Evolutionary conservation across 2,113 vertebrate genomes (phyloP).

Genomic region (Gila orcuttii): DNA sequence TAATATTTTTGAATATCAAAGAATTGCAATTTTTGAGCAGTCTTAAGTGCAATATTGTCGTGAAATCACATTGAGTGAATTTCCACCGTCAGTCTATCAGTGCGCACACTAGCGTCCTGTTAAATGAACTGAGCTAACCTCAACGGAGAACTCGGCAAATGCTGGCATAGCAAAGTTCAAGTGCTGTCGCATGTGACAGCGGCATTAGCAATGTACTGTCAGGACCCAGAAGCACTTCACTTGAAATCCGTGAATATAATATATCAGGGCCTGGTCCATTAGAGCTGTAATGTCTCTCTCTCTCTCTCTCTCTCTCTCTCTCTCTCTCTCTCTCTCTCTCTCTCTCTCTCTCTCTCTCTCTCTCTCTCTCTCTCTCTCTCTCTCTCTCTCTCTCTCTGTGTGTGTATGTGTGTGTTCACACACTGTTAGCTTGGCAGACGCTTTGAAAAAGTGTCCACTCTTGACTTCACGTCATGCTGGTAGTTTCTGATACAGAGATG

Average conservation of each 20-base stretch:
- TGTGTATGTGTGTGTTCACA: constrained; percentile 2
- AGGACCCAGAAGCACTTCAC: constrained; percentile 23
- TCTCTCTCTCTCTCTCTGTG: no score
- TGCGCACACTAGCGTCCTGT: neutral
- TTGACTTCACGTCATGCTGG: constrained; percentile 10
- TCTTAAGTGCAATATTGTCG: neutral
- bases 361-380: no score
- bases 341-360: no score
- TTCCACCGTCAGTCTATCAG: neutral
- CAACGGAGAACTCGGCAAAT: neutral
- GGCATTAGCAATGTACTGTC: constrained; percentile 29
- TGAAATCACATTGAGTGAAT: neutral
- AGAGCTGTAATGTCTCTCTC: neutral
- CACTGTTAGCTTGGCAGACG: constrained; percentile 5
- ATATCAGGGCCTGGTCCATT: constrained; percentile 28
- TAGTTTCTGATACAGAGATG: constrained; percentile 15
- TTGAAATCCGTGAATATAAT: constrained; percentile 20
- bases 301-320: neutral
- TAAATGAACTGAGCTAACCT: constrained; percentile 3
- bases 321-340: no score
- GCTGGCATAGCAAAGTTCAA: constrained; percentile 14
- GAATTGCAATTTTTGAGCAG: neutral
- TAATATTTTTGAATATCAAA: neutral
- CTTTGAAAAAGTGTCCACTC: constrained; percentile 3
- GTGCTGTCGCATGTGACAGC: constrained; percentile 34